Percentiles rank a stretch among this genome's conserved stretches.
Conservation (phyloP, 2,888 invertebrate genomes). For the Coelinius sp. region DNA sequence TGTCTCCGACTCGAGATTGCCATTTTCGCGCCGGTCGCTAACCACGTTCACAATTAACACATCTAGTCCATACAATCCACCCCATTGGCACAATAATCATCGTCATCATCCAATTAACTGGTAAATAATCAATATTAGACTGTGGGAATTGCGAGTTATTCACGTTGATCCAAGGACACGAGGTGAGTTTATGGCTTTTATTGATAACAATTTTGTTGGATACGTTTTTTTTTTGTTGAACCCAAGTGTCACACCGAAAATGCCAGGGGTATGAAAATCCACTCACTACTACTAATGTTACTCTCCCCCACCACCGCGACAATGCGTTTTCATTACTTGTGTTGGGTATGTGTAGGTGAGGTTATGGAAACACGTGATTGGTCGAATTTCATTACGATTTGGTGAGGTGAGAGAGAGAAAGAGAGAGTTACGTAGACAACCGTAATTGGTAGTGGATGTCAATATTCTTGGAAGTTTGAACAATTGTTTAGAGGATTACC, state of each 20-base stretch:
- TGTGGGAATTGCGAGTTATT: not conserved
- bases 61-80: slow-evolving; percentile 55
- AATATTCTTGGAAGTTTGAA: not conserved
- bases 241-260: slow-evolving; percentile 7
- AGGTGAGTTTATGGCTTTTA: slow-evolving; percentile 16
- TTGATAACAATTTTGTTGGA: not conserved
- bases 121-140: not conserved
- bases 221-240: not conserved
- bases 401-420: not conserved
- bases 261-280: not conserved
- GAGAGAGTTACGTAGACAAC: not conserved
- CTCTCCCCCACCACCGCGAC: not conserved
- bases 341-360: too few relatives aligned
- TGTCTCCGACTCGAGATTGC: slow-evolving; percentile 74
- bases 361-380: not conserved
- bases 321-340: too few relatives aligned
- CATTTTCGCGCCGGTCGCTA: slow-evolving; percentile 67
- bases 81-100: slow-evolving; percentile 55
- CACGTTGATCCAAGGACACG: not conserved
- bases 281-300: not conserved
- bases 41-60: slow-evolving; percentile 58
- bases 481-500: not conserved
- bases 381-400: not conserved
- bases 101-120: slow-evolving; percentile 48
- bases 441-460: not conserved